phyloP scores from a whole-genome alignment of 1,140 invertebrate genomes.

The Papilio aristodemus region DNA sequence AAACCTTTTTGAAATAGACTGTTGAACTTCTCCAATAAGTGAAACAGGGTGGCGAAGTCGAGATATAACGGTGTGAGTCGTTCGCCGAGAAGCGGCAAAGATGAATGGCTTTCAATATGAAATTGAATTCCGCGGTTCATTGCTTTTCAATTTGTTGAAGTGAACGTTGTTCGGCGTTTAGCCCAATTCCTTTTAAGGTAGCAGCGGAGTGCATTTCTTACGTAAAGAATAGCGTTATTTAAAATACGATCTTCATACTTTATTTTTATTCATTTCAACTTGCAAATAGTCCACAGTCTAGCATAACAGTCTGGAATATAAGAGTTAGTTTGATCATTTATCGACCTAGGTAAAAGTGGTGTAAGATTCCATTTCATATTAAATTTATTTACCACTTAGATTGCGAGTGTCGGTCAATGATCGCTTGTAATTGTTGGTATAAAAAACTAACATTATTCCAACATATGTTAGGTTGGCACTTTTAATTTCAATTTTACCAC shows the following conservation, averaged over 20 bases:
- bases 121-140: constrained; percentile 84
- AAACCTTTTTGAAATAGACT: constrained; percentile 40
- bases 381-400: neutral
- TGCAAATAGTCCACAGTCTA: constrained; percentile 4
- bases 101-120: constrained; percentile 83
- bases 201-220: constrained; percentile 25
- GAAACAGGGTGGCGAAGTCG: constrained; percentile 68
- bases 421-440: neutral
- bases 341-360: neutral
- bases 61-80: constrained; percentile 72
- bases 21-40: constrained; percentile 65
- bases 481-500: neutral
- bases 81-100: constrained; percentile 73
- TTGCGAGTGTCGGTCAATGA: neutral
- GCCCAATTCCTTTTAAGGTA: constrained; percentile 53
- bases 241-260: constrained; percentile 33
- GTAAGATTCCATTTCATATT: neutral
- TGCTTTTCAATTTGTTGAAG: constrained; percentile 81
- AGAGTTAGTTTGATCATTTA: neutral
- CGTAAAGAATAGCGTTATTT: constrained; percentile 14
- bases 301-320: neutral
- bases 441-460: neutral
- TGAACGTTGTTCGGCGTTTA: constrained; percentile 70
- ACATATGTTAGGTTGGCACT: too few species aligned
- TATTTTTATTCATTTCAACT: constrained; percentile 10